phyloP scores from a whole-genome alignment of 1,140 invertebrate species.

The Aradophagus sp. region DNA sequence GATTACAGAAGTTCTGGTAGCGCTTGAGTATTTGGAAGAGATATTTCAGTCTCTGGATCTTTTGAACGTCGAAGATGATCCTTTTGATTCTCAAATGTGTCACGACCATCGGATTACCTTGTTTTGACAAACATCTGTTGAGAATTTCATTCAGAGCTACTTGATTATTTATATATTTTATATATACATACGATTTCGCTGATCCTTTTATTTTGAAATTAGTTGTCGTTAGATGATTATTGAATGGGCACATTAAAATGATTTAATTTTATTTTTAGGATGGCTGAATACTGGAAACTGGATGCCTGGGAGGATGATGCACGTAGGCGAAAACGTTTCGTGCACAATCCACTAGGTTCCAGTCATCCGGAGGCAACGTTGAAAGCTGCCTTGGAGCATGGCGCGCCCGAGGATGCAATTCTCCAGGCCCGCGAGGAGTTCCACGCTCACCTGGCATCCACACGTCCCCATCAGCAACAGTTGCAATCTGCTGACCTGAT shows the following conservation, averaged over 20 bases:
- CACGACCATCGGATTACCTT: no score
- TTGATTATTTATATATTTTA: no score
- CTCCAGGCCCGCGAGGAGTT: slow-evolving; percentile 93
- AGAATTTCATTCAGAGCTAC: no score
- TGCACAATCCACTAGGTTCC: slow-evolving; percentile 95
- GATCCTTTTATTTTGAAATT: no score
- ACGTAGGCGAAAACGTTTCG: slow-evolving; percentile 92
- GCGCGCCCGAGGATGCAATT: slow-evolving; percentile 94
- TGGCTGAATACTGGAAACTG: slow-evolving; percentile 92
- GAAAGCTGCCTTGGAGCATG: slow-evolving; percentile 90
- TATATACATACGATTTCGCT: no score
- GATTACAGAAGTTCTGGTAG: slow-evolving; percentile 28
- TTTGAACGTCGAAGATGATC: no score
- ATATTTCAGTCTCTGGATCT: neutral
- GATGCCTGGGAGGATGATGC: slow-evolving; percentile 99
- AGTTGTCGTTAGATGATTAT: no score
- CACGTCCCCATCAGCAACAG: slow-evolving; percentile 79
- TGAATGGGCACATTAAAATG: no score
- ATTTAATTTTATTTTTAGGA: slow-evolving; percentile 60
- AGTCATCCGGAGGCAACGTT: slow-evolving; percentile 94
- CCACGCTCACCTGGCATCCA: slow-evolving; percentile 88
- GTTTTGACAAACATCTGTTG: no score
- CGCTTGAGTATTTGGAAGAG: slow-evolving; percentile 1
- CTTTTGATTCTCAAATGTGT: no score
- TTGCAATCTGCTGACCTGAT: slow-evolving; percentile 87